These are phyloP conservation scores for Tragelaphus strepsiceros DNA, from an alignment of 2,113 vertebrate species.

Conservation along the genomic window DNA sequence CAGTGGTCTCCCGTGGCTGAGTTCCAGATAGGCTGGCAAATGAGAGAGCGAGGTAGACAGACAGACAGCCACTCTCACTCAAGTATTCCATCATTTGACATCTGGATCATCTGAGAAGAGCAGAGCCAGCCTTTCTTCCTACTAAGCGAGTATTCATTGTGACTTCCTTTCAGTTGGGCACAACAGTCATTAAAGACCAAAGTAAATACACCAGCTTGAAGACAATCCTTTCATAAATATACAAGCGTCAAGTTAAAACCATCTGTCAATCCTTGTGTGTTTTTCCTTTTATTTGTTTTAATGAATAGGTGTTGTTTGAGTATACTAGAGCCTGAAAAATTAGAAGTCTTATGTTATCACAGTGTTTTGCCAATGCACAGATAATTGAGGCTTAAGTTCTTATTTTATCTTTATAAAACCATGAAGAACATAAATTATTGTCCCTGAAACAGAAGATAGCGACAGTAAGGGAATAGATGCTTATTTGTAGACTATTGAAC, in stretches of 20 bases:
- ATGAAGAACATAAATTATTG: background rate
- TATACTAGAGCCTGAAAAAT: constrained; percentile 30
- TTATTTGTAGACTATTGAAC: background rate
- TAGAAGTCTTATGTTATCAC: background rate
- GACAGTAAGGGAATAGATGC: background rate
- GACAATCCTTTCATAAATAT: constrained; percentile 48
- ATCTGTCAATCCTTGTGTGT: constrained; percentile 12
- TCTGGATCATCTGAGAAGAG: constrained; percentile 16
- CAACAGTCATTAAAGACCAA: constrained; percentile 27
- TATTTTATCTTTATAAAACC: constrained; percentile 24
- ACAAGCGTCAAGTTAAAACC: constrained; percentile 24
- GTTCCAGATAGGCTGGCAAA: background rate
- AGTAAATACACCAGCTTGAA: constrained; percentile 1
- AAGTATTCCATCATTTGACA: background rate
- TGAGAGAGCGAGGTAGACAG: background rate
- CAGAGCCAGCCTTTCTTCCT: constrained; percentile 25
- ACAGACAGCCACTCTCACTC: background rate
- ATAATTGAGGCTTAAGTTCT: background rate
- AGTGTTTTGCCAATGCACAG: background rate
- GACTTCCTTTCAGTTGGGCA: background rate
- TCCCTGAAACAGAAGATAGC: background rate
- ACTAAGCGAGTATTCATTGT: background rate
- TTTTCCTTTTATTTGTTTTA: constrained; percentile 54
- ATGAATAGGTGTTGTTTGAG: constrained; percentile 19
- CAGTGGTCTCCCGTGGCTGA: background rate